Evolutionary conservation across 2,113 vertebrate genomes (phyloP).

Genomic region (Oncorhynchus mykiss): DNA sequence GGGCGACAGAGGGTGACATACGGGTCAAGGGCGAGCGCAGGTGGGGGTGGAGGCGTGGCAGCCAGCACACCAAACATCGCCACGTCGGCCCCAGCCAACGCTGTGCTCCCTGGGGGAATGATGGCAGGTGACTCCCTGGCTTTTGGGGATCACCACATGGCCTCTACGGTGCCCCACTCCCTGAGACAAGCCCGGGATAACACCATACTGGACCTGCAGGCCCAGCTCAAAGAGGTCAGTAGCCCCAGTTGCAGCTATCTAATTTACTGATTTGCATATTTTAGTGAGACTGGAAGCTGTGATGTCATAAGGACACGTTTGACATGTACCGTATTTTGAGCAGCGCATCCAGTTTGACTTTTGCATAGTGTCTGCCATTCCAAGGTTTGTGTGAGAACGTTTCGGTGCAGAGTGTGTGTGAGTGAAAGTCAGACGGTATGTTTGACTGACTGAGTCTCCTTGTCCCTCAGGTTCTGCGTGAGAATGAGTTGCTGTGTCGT

Average conservation of each 20-base stretch:
- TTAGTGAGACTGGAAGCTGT: too few relatives aligned
- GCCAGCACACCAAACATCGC: slow-evolving; percentile 96
- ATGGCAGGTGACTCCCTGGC: slow-evolving; percentile 87
- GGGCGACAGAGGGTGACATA: slow-evolving; percentile 89
- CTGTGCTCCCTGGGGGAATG: slow-evolving; percentile 72
- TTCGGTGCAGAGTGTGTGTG: not conserved
- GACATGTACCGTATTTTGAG: not conserved
- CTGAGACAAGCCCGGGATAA: slow-evolving; percentile 94
- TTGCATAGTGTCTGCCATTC: not conserved
- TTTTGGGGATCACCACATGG: slow-evolving; percentile 95
- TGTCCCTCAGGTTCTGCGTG: slow-evolving; percentile 73
- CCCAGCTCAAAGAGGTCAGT: slow-evolving; percentile 91
- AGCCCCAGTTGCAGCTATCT: too few relatives aligned
- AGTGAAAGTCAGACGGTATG: not conserved
- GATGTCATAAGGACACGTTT: too few relatives aligned
- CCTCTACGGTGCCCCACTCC: slow-evolving; percentile 95
- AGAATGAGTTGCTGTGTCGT: slow-evolving; percentile 89
- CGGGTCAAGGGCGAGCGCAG: slow-evolving; percentile 70
- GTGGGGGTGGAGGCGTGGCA: slow-evolving; percentile 82
- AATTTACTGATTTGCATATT: too few relatives aligned
- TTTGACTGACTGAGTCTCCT: not conserved
- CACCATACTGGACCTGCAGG: slow-evolving; percentile 95
- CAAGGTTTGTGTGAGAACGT: too few relatives aligned
- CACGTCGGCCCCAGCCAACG: slow-evolving; percentile 69
- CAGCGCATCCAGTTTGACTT: not conserved